A percentile compares a stretch with the other conserved stretches of the same genome.
Conservation (phyloP, 2,797 vertebrate species). For the Iguana delicatissima region DNA sequence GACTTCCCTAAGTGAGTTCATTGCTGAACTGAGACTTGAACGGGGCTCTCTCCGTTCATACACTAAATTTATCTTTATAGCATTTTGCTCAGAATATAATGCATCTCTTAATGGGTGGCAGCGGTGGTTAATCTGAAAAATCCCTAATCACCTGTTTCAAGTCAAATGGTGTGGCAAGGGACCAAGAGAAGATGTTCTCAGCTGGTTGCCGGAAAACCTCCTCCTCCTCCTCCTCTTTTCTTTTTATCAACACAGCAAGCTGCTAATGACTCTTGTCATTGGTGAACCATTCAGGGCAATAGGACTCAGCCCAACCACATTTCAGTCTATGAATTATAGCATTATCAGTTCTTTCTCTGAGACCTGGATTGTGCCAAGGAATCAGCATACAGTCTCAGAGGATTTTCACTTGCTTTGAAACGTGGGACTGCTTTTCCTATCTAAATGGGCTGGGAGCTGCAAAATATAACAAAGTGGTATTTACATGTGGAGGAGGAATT, state of each 20-base stretch:
- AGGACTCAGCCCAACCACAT: conserved; percentile 3
- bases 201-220: neutral
- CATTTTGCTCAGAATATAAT: neutral
- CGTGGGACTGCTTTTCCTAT: neutral
- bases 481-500: neutral
- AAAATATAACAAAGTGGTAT: neutral
- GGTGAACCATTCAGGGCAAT: neutral
- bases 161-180: neutral
- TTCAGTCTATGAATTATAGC: conserved; percentile 8
- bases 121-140: conserved; percentile 11
- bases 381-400: neutral
- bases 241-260: conserved; percentile 12
- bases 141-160: conserved; percentile 11
- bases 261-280: conserved; percentile 26
- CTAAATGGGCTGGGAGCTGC: neutral
- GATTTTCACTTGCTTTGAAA: conserved; percentile 12
- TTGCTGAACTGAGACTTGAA: neutral
- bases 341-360: conserved; percentile 25
- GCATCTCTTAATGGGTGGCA: neutral
- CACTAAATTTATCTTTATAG: neutral
- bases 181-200: neutral
- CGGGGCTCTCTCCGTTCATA: neutral
- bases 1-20: neutral
- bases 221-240: no score
- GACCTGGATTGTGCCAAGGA: neutral